Base-by-base conservation (phyloP, 2,888 invertebrate species). In the Amphipyra berbera region DNA sequence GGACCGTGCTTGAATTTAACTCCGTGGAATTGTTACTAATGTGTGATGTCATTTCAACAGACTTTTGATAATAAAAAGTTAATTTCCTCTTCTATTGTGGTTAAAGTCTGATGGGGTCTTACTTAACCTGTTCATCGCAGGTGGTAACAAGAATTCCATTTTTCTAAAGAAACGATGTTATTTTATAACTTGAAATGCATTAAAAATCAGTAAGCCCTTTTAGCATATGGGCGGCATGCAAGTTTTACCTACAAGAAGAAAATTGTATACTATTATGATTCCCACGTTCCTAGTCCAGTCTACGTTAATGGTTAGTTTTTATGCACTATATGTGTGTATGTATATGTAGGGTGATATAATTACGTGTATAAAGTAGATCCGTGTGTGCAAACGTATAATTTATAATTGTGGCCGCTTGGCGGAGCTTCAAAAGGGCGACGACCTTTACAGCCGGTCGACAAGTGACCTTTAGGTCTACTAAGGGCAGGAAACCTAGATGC, bases 381-480 rank as follows among this genome's bases (percentile, higher is more conserved):
- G 56, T 68, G 67, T 71, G 73, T 75, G 73, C 70, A 74, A 78
- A 76, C 73, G 74, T 75, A 70, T 76, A 80, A 76, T 75, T 79
- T 81, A 77, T 79, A 79, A 78, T 78, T 71, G 74, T 66, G 66
- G 61, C 75, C 68, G 68, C 73, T 61, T 74, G 74, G 73, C 69
- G 73, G 71, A 80, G 77, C 79, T 68, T 72, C 79, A 85, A 82
- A 82, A 83, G 91, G 88, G 86, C 89, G 85, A 86, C 81, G 89
- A 88, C 89, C 92, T 90, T 87, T 83, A 73, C 75, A 82, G 82
- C 76, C 82, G 85, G 87, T 84, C 85, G 84, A 85, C 91, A 88
- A 88, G 84, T 93, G 89, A 93, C 93, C 93, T 94, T 94, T 93
- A 86, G 71, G 72, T 81, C 73, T 77, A 78, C 79, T 76, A 68